Base-by-base conservation (phyloP, 2,113 vertebrate species). In the Antidorcas marsupialis region DNA sequence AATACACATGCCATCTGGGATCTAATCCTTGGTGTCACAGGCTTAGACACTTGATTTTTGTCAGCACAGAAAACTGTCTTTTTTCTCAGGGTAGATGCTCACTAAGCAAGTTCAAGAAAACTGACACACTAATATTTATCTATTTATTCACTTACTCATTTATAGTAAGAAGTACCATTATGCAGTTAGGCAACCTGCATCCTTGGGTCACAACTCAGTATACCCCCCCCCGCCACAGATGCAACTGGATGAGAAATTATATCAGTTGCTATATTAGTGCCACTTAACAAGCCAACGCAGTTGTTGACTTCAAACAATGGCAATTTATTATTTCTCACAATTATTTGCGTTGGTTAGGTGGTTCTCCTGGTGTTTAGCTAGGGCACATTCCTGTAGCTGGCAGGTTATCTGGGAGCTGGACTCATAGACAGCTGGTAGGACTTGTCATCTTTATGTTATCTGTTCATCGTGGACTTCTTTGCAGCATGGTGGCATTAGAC, bases 21-120 rank as follows among this genome's bases (percentile, higher is more conserved):
- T 57, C 45, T 64, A 57, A 95, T 62, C 33, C 45, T 95, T 8
- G 8, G 27, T 53, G 30, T 74, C 74, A 90, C 28, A 91, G n/a
- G 47, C 60, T 74, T 57, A 94, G 71, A 83, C 8, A 5, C 39
- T 94, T 96, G 74, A 87, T 87, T 97, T 84, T 97, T 64, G n/a
- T 95, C 71, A 92, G 50, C 19, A 74, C 16, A 92, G 57, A 91
- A 89, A n/a, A 36, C 25, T 89, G 36, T 2, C 25, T 97, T 60
- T 85, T 85, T 39, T 79, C 45, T 95, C 50, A 53, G 7, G n/a
- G 17, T 86, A 91, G 52, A 89, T 12, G 14, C 79, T 88, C 21
- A 82, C 47, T 55, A 59, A 74, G 28, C 86, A 78, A 89, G 27
- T 36, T 86, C 45, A 67, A 11, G 1, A 82, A 57, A 39, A 95